Conservation (phyloP, 2,888 invertebrate genomes). For the Orthosia incerta region DNA sequence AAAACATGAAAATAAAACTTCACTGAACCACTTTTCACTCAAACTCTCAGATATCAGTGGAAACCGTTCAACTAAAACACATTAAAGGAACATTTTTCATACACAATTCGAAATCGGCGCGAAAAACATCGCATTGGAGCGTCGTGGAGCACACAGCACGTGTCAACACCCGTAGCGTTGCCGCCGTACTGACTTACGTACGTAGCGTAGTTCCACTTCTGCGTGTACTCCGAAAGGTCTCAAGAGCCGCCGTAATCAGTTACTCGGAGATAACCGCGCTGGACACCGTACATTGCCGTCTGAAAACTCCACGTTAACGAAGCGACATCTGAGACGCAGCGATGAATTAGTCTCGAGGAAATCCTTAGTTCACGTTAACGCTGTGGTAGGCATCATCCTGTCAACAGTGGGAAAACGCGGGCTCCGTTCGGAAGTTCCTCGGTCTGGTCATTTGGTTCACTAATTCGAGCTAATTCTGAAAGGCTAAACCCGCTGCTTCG, state of each 20-base stretch:
- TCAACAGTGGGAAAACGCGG: conserved; percentile 80
- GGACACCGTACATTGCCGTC: conserved; percentile 66
- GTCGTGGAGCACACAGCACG: conserved; percentile 69
- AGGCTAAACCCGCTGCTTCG: conserved; percentile 65
- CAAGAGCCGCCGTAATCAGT: conserved; percentile 52
- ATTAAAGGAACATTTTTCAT: conserved; percentile 73
- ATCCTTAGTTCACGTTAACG: conserved; percentile 38
- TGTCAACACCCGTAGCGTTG: conserved; percentile 74
- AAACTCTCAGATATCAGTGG: conserved; percentile 51
- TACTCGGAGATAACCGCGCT: conserved; percentile 30
- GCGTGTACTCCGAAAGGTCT: conserved; percentile 54
- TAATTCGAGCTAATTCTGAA: conserved; percentile 79
- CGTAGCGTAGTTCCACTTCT: conserved; percentile 57
- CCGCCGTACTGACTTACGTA: conserved; percentile 79
- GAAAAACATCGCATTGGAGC: conserved; percentile 75
- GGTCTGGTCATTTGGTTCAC: conserved; percentile 80
- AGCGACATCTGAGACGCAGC: conserved; percentile 16
- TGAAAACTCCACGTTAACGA: neutral
- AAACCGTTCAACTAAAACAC: conserved; percentile 75
- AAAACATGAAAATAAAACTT: conserved; percentile 43
- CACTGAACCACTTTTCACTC: conserved; percentile 61
- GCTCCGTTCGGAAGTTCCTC: conserved; percentile 71
- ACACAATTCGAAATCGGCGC: conserved; percentile 74
- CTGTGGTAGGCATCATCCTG: conserved; percentile 70
- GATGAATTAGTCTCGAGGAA: conserved; percentile 57